These are phyloP conservation scores for Phalacrocorax carbo DNA, from an alignment of 2,113 vertebrate genomes.

Conservation along the genomic window DNA sequence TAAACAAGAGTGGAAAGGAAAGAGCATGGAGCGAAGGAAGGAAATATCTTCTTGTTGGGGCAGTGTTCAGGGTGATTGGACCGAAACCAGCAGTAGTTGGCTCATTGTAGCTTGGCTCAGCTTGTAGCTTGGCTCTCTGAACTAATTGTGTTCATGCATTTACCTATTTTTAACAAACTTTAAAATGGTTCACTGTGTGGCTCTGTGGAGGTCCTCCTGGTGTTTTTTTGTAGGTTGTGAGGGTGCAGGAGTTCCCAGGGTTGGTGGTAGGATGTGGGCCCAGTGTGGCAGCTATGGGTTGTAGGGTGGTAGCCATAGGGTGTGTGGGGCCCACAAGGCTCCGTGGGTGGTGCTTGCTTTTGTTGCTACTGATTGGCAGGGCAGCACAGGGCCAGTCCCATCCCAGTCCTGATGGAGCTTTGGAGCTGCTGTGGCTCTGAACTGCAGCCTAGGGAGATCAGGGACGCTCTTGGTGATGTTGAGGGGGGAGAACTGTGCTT, in stretches of 20 bases:
- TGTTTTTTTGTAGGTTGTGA: neutral
- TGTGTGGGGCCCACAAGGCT: accelerated
- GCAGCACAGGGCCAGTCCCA: accelerated
- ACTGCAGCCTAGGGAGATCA: accelerated
- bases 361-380: neutral
- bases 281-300: neutral
- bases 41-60: neutral
- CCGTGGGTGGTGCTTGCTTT: neutral
- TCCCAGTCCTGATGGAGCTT: neutral
- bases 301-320: neutral
- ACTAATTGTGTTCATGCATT: neutral
- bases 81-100: neutral
- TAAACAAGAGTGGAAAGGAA: neutral
- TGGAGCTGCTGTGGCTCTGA: neutral
- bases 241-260: neutral
- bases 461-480: neutral
- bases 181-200: neutral
- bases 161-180: slow-evolving; percentile 5
- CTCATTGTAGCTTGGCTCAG: neutral
- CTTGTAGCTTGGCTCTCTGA: neutral
- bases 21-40: neutral
- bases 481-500: neutral
- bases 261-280: neutral
- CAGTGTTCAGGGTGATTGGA: neutral
- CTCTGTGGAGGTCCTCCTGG: neutral